These are phyloP conservation scores for Oceanodroma tethys DNA, from an alignment of 2,113 vertebrate species.

Conservation along the genomic window DNA sequence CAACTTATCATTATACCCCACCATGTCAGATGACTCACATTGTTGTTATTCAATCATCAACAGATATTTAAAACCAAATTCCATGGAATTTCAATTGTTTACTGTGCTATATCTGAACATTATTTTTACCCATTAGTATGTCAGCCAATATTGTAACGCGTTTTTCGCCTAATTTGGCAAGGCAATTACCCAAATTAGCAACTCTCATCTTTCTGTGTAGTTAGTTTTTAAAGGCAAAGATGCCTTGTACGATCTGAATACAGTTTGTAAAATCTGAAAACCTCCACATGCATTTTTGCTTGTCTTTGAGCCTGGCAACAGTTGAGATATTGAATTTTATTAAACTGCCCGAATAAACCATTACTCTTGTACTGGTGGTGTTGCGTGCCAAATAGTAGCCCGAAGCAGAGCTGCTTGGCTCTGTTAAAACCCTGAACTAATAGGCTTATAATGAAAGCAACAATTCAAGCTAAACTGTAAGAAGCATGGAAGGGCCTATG, in stretches of 20 bases:
- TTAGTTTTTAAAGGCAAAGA: not conserved
- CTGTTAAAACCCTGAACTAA: not conserved
- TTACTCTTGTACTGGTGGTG: not conserved
- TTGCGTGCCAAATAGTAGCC: not conserved
- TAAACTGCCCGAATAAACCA: not conserved
- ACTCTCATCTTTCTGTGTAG: not conserved
- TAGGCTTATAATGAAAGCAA: not conserved
- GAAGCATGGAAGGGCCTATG: not conserved
- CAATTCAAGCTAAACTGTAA: not conserved
- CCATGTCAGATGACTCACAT: not conserved
- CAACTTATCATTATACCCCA: not conserved
- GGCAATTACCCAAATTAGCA: not conserved
- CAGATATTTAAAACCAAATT: not conserved
- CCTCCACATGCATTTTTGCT: not conserved
- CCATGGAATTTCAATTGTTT: not conserved
- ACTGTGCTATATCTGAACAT: not conserved
- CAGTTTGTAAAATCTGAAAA: not conserved
- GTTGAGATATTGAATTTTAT: not conserved
- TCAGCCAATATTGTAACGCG: not conserved
- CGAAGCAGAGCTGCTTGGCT: not conserved
- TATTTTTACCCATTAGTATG: not conserved
- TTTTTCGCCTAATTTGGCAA: not conserved
- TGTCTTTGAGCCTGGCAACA: not conserved
- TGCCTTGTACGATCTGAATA: not conserved
- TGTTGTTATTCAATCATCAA: not conserved